Conservation (phyloP, 2,113 vertebrate species). For the Larimichthys polyactis region DNA sequence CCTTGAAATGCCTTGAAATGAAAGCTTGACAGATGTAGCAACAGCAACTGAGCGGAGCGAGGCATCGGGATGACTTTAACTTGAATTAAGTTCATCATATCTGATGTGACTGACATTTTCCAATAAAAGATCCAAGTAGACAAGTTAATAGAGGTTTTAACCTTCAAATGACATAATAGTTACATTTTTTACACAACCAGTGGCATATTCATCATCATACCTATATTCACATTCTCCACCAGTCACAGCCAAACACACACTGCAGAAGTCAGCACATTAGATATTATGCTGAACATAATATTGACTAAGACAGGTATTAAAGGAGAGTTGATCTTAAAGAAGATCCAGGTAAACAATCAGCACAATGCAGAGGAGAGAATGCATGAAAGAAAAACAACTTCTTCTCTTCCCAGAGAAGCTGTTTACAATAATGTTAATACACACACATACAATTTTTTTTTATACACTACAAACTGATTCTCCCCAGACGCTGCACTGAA, state of each 20-base stretch:
- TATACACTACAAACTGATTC: constrained; percentile 38
- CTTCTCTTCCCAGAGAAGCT: constrained; percentile 22
- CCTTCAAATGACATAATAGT: constrained; percentile 25
- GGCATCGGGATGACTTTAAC: not conserved
- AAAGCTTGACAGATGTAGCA: not conserved
- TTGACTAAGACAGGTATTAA: constrained; percentile 38
- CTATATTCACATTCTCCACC: constrained; percentile 29
- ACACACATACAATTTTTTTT: constrained; percentile 17
- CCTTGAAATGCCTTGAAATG: not conserved
- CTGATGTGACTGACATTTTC: not conserved
- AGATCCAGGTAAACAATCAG: constrained; percentile 51
- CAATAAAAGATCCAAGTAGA: not conserved
- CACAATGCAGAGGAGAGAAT: constrained; percentile 14
- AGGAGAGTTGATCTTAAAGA: constrained; percentile 40
- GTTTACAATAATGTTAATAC: constrained; percentile 30
- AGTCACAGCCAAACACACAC: constrained; percentile 12
- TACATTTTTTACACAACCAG: not conserved
- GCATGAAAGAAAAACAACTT: constrained; percentile 28
- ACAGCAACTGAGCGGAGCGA: not conserved
- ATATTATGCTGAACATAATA: constrained; percentile 33
- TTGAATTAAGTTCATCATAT: not conserved
- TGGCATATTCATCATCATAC: constrained; percentile 20
- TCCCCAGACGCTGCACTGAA: constrained; percentile 46
- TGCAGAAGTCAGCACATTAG: constrained; percentile 1
- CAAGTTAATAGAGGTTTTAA: constrained; percentile 20